phyloP scores from a whole-genome alignment of 2,113 vertebrate genomes.

The Cercocebus atys region DNA sequence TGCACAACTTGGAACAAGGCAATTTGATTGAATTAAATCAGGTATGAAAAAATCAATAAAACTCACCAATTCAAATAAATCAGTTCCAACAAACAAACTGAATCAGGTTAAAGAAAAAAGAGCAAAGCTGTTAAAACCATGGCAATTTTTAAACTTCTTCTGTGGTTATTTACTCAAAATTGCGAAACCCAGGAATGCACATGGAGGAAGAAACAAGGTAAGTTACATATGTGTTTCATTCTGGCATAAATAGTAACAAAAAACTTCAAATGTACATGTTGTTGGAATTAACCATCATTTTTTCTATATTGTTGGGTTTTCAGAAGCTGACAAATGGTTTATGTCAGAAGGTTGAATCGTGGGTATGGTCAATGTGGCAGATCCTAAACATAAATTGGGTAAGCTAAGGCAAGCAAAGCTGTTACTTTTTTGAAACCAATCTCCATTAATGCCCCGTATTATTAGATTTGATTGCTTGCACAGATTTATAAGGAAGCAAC shows the following conservation, averaged over 20 bases:
- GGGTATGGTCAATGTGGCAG: not conserved
- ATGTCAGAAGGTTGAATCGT: not conserved
- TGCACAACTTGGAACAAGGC: constrained; percentile 13
- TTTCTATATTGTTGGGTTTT: not conserved
- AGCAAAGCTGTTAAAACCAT: constrained; percentile 41
- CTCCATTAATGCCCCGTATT: not conserved
- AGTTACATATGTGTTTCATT: not conserved
- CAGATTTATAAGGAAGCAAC: not conserved
- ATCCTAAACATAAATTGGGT: not conserved
- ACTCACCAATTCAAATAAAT: constrained; percentile 69
- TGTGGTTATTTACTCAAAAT: not conserved
- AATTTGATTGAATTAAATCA: constrained; percentile 68
- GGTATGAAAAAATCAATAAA: constrained; percentile 56
- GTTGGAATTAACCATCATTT: not conserved
- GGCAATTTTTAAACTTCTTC: constrained; percentile 26
- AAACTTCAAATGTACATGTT: not conserved
- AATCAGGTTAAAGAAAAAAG: constrained; percentile 41
- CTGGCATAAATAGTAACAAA: not conserved
- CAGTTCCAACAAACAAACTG: constrained; percentile 66
- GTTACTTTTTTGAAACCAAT: not conserved
- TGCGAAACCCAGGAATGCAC: not conserved
- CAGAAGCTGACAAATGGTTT: not conserved
- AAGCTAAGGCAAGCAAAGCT: not conserved
- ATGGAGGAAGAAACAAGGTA: not conserved
- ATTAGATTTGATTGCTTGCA: not conserved